Percentiles rank a stretch among this genome's conserved stretches.
These are phyloP conservation scores for Toxonevra muliebris DNA, from an alignment of 2,888 invertebrate genomes.

Conservation along the genomic window DNA sequence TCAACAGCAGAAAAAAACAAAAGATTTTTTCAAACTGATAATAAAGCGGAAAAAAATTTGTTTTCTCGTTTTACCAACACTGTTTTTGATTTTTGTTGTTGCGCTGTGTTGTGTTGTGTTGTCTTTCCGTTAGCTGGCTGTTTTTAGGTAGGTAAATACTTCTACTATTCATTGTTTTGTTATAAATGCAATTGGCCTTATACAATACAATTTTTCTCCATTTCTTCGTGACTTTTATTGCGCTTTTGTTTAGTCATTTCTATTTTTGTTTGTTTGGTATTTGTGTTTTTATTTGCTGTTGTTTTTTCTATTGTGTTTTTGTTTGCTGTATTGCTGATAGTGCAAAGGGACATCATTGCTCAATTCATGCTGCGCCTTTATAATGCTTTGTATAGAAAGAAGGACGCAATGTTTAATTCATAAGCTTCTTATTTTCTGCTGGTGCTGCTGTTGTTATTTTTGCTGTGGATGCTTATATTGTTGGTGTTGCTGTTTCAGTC, in stretches of 20 bases:
- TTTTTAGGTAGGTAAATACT: neutral
- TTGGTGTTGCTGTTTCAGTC: no score
- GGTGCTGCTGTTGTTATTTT: no score
- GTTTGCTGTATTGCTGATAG: constrained; percentile 6
- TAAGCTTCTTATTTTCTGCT: constrained; percentile 11
- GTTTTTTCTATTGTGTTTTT: neutral
- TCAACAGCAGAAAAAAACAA: constrained; percentile 11
- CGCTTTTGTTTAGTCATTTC: constrained; percentile 17
- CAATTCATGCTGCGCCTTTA: constrained; percentile 18
- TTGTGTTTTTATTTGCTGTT: neutral
- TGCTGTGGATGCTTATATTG: no score
- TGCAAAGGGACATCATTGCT: constrained; percentile 24
- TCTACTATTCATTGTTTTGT: constrained; percentile 32
- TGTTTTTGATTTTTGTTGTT: neutral
- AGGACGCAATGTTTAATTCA: constrained; percentile 23
- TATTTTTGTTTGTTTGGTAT: neutral
- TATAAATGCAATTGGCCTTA: constrained; percentile 41
- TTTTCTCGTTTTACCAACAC: neutral
- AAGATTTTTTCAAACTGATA: constrained; percentile 19
- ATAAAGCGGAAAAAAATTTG: neutral
- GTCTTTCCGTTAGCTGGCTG: neutral
- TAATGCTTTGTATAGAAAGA: neutral
- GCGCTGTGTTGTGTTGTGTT: neutral
- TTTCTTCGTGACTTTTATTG: constrained; percentile 19
- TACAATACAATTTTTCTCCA: constrained; percentile 11